Conservation (phyloP, 1,140 invertebrate genomes). For the Halotydeus destructor region DNA sequence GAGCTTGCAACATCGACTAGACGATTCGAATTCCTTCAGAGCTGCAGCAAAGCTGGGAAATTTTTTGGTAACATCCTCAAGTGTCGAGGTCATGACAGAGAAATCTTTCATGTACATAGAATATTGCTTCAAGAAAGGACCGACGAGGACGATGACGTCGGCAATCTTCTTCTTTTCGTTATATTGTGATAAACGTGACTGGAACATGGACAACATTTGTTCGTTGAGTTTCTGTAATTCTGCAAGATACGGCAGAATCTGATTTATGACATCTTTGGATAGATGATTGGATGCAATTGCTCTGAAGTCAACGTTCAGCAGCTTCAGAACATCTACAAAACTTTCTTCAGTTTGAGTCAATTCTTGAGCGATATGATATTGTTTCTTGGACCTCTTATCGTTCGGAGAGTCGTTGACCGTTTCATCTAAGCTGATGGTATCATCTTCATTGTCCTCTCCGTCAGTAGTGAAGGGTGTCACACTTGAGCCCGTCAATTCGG, state of each 20-base stretch:
- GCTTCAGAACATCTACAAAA: slow-evolving; percentile 42
- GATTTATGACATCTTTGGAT: slow-evolving; percentile 31
- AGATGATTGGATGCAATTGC: slow-evolving; percentile 15
- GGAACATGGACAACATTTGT: slow-evolving; percentile 40
- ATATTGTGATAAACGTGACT: slow-evolving; percentile 39
- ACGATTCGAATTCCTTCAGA: slow-evolving; percentile 8
- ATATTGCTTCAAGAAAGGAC: slow-evolving; percentile 51
- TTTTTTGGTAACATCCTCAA: slow-evolving; percentile 41
- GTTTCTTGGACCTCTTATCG: slow-evolving; percentile 21
- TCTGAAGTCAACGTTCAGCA: slow-evolving; percentile 32
- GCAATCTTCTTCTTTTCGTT: slow-evolving; percentile 34
- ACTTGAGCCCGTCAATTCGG: no score
- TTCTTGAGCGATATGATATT: slow-evolving; percentile 38
- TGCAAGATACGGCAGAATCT: slow-evolving; percentile 36
- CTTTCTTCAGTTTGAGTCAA: slow-evolving; percentile 43
- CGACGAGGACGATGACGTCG: slow-evolving; percentile 51
- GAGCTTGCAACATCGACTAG: slow-evolving; percentile 34
- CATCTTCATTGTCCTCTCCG: no score
- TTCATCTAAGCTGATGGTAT: no score
- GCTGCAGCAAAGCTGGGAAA: slow-evolving; percentile 35
- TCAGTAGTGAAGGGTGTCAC: no score
- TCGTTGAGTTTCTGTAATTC: slow-evolving; percentile 38
- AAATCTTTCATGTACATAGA: slow-evolving; percentile 48
- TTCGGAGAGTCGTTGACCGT: slow-evolving; percentile 1
- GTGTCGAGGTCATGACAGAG: slow-evolving; percentile 35